These are phyloP conservation scores for Cuculus canorus DNA, from an alignment of 2,797 vertebrate genomes.

Conservation along the genomic window DNA sequence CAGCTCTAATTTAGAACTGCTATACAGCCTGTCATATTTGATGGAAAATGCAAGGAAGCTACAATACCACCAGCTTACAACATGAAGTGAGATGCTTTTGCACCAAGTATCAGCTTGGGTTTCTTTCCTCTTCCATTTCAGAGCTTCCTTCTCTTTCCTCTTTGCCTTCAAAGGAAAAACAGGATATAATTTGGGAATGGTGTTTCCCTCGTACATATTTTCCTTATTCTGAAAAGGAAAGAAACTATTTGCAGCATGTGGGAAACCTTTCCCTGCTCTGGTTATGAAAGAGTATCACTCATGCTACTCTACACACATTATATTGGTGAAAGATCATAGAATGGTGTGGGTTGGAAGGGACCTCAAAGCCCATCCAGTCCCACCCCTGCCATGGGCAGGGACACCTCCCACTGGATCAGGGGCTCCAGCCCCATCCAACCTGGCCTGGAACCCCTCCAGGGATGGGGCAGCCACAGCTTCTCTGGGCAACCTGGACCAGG, in stretches of 20 bases:
- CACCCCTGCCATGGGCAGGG: too few relatives aligned
- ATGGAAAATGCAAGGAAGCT: constrained; percentile 60
- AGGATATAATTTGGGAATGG: background rate
- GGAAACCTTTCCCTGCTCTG: background rate
- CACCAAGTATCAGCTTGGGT: background rate
- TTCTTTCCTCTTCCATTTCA: background rate
- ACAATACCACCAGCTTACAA: constrained; percentile 45
- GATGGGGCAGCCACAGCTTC: too few relatives aligned
- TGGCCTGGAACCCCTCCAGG: too few relatives aligned
- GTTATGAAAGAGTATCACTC: background rate
- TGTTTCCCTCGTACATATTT: background rate
- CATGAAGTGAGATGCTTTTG: constrained; percentile 34
- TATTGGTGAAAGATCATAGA: background rate
- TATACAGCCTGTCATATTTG: constrained; percentile 70
- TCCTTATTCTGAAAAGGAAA: background rate
- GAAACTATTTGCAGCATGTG: background rate
- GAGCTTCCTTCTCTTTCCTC: background rate
- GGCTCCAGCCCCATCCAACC: too few relatives aligned
- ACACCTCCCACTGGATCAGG: too few relatives aligned
- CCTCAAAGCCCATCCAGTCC: too few relatives aligned
- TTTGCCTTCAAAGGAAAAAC: background rate
- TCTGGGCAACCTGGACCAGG: too few relatives aligned
- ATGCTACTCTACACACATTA: accelerated
- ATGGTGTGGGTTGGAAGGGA: too few relatives aligned
- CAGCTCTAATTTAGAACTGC: constrained; percentile 54